Evolutionary conservation across 2,797 vertebrate species (phyloP).

Genomic region (Harpagifer antarcticus): DNA sequence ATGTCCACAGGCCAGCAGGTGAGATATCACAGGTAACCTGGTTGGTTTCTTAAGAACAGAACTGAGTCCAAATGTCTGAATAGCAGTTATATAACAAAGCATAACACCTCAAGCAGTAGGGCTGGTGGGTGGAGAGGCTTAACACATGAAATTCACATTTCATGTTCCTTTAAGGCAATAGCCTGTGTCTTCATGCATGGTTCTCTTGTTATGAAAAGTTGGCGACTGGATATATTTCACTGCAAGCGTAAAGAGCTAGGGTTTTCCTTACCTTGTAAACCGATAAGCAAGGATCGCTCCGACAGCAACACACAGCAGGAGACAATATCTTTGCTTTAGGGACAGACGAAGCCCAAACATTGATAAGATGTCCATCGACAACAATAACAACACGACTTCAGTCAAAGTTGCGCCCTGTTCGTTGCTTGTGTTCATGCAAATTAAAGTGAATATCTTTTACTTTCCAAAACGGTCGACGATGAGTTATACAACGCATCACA

Average conservation of each 20-base stretch:
- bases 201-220: background rate
- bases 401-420: too few species aligned
- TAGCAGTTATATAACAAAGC: background rate
- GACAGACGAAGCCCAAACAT: slow-evolving; percentile 45
- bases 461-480: background rate
- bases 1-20: slow-evolving; percentile 8
- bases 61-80: background rate
- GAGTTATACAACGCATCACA: too few species aligned
- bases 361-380: slow-evolving; percentile 31
- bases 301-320: slow-evolving; percentile 48
- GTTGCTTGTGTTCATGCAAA: background rate
- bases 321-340: slow-evolving; percentile 51
- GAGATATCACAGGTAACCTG: slow-evolving; percentile 7
- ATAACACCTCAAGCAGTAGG: fast-evolving
- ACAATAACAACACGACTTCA: background rate
- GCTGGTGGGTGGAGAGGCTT: too few species aligned
- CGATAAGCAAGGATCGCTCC: slow-evolving; percentile 35
- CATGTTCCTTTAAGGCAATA: background rate
- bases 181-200: background rate
- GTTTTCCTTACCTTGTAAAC: slow-evolving; percentile 53
- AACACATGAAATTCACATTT: background rate
- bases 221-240: background rate
- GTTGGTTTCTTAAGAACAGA: background rate
- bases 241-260: background rate
- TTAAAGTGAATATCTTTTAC: background rate